Conservation (phyloP, 2,797 vertebrate species). For the Rhodeus uyekii region DNA sequence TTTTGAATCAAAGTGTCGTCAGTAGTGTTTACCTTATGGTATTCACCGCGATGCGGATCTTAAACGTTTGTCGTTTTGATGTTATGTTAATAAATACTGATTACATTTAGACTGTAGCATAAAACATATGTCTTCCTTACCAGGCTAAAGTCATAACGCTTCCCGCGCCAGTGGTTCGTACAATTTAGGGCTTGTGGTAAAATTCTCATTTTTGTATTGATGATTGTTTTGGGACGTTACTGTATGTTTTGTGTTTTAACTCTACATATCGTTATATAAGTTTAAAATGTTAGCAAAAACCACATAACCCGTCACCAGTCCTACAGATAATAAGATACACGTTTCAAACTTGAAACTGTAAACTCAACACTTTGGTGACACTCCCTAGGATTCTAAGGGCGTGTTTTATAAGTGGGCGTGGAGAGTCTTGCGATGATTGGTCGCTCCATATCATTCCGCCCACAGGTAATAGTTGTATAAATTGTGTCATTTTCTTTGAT, state of each 20-base stretch:
- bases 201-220: neutral
- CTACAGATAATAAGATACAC: neutral
- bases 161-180: slow-evolving; percentile 64
- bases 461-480: neutral
- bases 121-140: neutral
- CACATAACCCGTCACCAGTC: neutral
- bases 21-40: neutral
- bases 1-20: neutral
- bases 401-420: slow-evolving; percentile 27
- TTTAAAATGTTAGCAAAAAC: neutral
- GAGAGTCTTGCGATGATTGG: neutral
- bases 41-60: neutral
- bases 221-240: neutral
- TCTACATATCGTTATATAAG: neutral
- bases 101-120: neutral
- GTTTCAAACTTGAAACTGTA: fast-evolving
- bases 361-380: neutral
- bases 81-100: neutral
- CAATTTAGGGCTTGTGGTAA: slow-evolving; percentile 50
- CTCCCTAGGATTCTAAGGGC: slow-evolving; percentile 12
- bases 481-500: neutral
- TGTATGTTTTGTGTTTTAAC: neutral
- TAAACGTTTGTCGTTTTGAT: neutral
- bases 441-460: neutral
- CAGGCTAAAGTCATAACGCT: slow-evolving; percentile 41